Percentiles rank a stretch among this genome's conserved stretches.
These are phyloP conservation scores for Abrostola triplasia DNA, from an alignment of 2,888 invertebrate species.

Conservation along the genomic window DNA sequence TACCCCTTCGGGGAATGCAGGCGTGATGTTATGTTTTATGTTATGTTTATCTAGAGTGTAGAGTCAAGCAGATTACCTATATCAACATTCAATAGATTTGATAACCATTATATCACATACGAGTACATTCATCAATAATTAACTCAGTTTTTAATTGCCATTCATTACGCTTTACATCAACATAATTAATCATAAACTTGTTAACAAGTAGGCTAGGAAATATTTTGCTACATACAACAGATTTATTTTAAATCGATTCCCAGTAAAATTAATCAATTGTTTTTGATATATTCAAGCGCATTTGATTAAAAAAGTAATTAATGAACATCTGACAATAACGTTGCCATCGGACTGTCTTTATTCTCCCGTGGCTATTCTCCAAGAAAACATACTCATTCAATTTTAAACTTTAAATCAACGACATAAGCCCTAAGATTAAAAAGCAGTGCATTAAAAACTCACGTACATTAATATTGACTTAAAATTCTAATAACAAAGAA, in stretches of 20 bases:
- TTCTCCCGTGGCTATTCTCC: conserved; percentile 64
- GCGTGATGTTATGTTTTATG: too few species aligned
- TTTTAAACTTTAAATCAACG: conserved; percentile 34
- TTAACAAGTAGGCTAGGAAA: too few species aligned
- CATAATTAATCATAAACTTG: too few species aligned
- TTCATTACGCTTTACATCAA: too few species aligned
- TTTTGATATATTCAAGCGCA: neutral
- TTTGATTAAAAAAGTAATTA: conserved; percentile 29
- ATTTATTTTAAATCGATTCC: neutral
- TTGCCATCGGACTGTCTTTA: conserved; percentile 40
- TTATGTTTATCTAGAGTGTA: too few species aligned
- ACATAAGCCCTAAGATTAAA: conserved; percentile 21
- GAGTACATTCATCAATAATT: too few species aligned
- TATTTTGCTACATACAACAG: too few species aligned
- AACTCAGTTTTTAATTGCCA: too few species aligned
- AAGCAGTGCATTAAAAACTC: conserved; percentile 5
- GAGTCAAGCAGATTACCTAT: too few species aligned
- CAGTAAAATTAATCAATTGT: neutral
- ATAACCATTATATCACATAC: too few species aligned
- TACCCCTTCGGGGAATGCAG: too few species aligned
- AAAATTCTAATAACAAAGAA: conserved; percentile 47
- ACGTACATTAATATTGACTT: conserved; percentile 22
- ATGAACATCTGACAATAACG: conserved; percentile 55
- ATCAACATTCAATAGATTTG: too few species aligned
- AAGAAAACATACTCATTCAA: conserved; percentile 52